phyloP scores from a whole-genome alignment of 2,888 invertebrate genomes.

The Bibio marci region DNA sequence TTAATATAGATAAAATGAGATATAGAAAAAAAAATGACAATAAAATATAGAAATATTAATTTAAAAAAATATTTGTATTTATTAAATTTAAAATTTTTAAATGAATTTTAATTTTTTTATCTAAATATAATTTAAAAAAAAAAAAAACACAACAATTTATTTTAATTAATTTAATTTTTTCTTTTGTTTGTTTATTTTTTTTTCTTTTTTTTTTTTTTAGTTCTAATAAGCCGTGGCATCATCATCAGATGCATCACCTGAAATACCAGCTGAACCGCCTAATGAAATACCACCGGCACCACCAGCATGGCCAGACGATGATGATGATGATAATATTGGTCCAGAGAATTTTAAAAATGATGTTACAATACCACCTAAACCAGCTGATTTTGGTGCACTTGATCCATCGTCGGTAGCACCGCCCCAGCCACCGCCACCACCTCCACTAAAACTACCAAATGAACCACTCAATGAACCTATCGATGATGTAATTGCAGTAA shows the following conservation, averaged over 20 bases:
- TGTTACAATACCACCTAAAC: slow-evolving; percentile 25
- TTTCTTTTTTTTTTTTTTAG: too few species aligned
- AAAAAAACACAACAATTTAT: too few species aligned
- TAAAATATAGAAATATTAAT: too few species aligned
- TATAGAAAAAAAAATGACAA: too few species aligned
- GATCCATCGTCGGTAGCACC: slow-evolving; percentile 16
- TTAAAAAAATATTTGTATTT: too few species aligned
- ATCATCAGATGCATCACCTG: slow-evolving; percentile 16
- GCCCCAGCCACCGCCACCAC: slow-evolving; percentile 29
- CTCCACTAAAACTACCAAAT: slow-evolving; percentile 33
- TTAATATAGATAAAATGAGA: too few species aligned
- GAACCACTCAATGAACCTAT: slow-evolving; percentile 43
- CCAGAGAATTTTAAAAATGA: slow-evolving; percentile 27
- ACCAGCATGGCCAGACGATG: slow-evolving; percentile 13
- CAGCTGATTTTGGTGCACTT: slow-evolving; percentile 1
- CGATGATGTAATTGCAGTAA: slow-evolving; percentile 49
- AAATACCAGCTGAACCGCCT: slow-evolving; percentile 22
- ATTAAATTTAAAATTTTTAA: too few species aligned
- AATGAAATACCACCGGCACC: slow-evolving; percentile 4
- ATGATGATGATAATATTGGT: slow-evolving; percentile 27
- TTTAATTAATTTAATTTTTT: too few species aligned
- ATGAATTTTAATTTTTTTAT: too few species aligned
- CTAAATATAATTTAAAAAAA: too few species aligned
- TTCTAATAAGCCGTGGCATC: neutral
- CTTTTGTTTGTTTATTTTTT: too few species aligned